These are phyloP conservation scores for Danio albolineatus DNA, from an alignment of 2,797 vertebrate genomes.

Conservation along the genomic window DNA sequence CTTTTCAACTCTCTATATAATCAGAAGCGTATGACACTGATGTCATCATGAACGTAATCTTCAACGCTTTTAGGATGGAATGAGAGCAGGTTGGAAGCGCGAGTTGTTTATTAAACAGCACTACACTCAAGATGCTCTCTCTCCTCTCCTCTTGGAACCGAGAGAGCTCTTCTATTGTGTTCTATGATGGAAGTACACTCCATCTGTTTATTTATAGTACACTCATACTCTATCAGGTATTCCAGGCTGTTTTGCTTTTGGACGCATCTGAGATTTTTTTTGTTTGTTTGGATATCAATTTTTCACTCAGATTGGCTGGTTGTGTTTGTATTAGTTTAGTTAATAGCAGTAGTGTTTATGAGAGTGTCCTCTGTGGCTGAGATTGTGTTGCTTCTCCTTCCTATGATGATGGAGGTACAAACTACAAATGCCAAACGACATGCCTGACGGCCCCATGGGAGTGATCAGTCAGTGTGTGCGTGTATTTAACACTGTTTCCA, in stretches of 20 bases:
- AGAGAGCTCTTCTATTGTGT: conserved; percentile 14
- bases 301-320: conserved; percentile 33
- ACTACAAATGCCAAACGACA: conserved; percentile 43
- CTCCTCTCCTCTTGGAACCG: conserved; percentile 19
- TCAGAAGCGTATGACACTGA: not conserved
- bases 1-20: not conserved
- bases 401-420: conserved; percentile 56
- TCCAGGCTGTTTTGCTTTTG: conserved; percentile 33
- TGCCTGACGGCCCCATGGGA: conserved; percentile 51
- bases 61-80: not conserved
- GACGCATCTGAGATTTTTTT: not conserved
- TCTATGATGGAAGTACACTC: not conserved
- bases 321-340: conserved; percentile 58
- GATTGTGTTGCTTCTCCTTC: conserved; percentile 55
- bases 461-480: conserved; percentile 36
- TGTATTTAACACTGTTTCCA: conserved; percentile 10
- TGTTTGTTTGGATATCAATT: conserved; percentile 16
- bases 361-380: conserved; percentile 40
- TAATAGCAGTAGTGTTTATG: conserved; percentile 58
- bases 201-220: conserved; percentile 29
- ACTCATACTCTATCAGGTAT: conserved; percentile 21
- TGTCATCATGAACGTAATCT: not conserved
- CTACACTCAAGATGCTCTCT: conserved; percentile 24
- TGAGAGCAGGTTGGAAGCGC: conserved; percentile 2
- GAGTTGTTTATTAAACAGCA: conserved; percentile 36